Percentiles rank a stretch among this genome's conserved stretches.
Conservation (phyloP, 53 echinoderm and acorn worm genomes). For the Temnopleurus reevesii region DNA sequence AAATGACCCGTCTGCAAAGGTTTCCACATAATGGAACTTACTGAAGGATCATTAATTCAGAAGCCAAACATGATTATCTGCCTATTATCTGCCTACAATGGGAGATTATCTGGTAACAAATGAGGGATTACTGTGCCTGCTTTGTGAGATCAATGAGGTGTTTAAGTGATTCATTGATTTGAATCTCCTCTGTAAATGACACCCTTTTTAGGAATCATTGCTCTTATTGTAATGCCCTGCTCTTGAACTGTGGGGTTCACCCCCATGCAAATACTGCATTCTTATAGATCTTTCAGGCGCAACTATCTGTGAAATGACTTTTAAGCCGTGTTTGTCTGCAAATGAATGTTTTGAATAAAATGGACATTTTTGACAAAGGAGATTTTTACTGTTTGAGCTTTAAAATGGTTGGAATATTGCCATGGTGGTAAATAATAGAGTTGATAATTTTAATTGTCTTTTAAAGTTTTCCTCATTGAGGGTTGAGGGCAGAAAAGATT, state of each 20-base stretch:
- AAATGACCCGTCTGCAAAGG: background rate
- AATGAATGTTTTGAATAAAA: background rate
- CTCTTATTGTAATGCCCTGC: background rate
- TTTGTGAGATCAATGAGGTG: background rate
- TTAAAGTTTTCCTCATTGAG: background rate
- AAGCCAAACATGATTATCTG: background rate
- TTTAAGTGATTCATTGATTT: constrained; percentile 14
- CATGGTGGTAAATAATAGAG: background rate
- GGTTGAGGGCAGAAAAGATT: too few species aligned
- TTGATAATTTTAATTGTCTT: background rate
- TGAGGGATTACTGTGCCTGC: background rate
- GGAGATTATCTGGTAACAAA: background rate
- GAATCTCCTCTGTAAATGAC: background rate
- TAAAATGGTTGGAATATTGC: background rate
- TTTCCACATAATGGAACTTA: too few species aligned
- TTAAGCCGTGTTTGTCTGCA: background rate
- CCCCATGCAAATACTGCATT: background rate
- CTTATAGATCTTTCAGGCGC: background rate
- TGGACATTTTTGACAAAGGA: background rate
- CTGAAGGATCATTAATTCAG: background rate
- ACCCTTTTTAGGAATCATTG: background rate
- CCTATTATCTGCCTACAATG: background rate
- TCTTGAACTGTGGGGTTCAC: too few species aligned
- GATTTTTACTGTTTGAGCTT: background rate
- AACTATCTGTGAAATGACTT: background rate